Percentiles rank a stretch among this genome's conserved stretches.
Conservation (phyloP, 1,140 invertebrate genomes). For the Ceratosolen solmsi region DNA sequence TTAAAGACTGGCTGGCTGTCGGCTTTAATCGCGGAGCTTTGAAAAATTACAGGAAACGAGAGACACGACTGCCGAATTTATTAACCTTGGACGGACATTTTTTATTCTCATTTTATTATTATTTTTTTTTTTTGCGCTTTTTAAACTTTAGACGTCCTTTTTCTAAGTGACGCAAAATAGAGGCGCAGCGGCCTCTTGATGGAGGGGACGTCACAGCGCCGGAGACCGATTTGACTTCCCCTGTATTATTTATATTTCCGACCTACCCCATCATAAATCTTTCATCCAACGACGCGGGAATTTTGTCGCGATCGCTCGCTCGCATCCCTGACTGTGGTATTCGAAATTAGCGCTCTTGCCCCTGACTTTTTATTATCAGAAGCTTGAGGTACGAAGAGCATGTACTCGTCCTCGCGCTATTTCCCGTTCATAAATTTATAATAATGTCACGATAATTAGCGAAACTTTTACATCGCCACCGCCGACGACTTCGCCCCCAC, state of each 20-base stretch:
- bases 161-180: not conserved
- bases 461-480: no score
- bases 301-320: constrained; percentile 48
- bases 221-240: constrained; percentile 33
- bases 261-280: constrained; percentile 62
- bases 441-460: no score
- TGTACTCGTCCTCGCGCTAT: not conserved
- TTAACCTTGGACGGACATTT: constrained; percentile 17
- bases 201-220: not conserved
- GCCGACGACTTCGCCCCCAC: no score
- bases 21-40: constrained; percentile 35
- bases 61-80: constrained; percentile 27
- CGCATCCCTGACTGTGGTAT: constrained; percentile 27
- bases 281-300: constrained; percentile 58
- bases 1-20: constrained; percentile 18
- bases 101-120: no score
- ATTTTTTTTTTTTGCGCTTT: no score
- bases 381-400: no score
- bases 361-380: no score
- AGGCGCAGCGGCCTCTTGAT: not conserved
- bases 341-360: constrained; percentile 56
- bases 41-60: constrained; percentile 41
- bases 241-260: constrained; percentile 50
- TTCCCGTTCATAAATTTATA: constrained; percentile 42
- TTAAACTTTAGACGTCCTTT: constrained; percentile 13